Evolutionary conservation across 2,888 invertebrate species (phyloP).

Genomic region (Mechanitis mazaeus): DNA sequence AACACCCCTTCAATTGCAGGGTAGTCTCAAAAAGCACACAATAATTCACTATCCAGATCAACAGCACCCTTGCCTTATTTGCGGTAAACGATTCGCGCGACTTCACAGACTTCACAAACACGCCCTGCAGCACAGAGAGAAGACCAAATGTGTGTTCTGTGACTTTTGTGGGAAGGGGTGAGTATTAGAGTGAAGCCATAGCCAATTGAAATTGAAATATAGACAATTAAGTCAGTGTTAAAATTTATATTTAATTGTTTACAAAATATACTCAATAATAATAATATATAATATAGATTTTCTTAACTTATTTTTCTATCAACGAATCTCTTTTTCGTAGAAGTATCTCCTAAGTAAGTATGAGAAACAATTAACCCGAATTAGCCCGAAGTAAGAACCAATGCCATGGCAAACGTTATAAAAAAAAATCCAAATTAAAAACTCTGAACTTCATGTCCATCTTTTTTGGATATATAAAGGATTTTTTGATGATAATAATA

Average conservation of each 20-base stretch:
- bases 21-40: conserved; percentile 42
- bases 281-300: no score
- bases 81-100: conserved; percentile 43
- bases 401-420: no score
- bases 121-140: conserved; percentile 30
- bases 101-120: conserved; percentile 36
- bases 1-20: conserved; percentile 31
- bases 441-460: neutral
- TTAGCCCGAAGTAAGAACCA: no score
- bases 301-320: no score
- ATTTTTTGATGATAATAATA: neutral
- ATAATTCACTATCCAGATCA: conserved; percentile 43
- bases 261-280: no score
- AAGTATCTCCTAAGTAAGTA: no score
- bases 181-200: conserved; percentile 21
- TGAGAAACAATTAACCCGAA: no score
- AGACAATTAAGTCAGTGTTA: no score
- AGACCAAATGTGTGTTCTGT: conserved; percentile 37
- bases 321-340: no score
- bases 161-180: conserved; percentile 46
- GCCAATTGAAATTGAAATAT: no score
- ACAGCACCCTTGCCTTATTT: conserved; percentile 42
- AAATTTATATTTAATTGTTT: no score
- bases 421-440: no score
- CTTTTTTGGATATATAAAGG: neutral